These are phyloP conservation scores for Halcyon smyrnensis DNA, from an alignment of 2,797 vertebrate species.

Conservation along the genomic window DNA sequence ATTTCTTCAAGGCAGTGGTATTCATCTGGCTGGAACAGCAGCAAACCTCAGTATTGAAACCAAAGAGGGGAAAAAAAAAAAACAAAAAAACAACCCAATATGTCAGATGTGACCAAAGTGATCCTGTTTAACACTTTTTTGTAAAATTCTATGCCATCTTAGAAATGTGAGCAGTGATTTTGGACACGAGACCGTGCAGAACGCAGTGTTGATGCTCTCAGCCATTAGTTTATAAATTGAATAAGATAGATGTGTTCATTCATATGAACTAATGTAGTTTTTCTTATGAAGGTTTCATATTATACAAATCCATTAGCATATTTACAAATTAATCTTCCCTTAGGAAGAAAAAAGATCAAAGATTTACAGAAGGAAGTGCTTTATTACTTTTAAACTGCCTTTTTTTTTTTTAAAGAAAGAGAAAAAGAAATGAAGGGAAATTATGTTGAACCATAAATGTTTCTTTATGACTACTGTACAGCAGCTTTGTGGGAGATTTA, in stretches of 20 bases:
- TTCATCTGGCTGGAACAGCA: background rate
- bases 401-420: constrained; percentile 48
- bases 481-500: constrained; percentile 73
- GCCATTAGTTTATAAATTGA: constrained; percentile 79
- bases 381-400: constrained; percentile 83
- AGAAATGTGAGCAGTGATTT: constrained; percentile 47
- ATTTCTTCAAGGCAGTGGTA: background rate
- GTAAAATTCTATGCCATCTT: constrained; percentile 29
- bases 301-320: constrained; percentile 85
- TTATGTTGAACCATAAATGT: constrained; percentile 80
- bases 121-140: background rate
- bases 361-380: constrained; percentile 79
- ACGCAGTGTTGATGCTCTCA: constrained; percentile 70
- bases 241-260: constrained; percentile 82
- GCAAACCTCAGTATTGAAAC: background rate
- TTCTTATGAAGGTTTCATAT: constrained; percentile 82
- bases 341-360: constrained; percentile 80
- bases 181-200: constrained; percentile 65
- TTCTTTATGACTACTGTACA: constrained; percentile 78
- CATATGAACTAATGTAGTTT: constrained; percentile 80
- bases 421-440: constrained; percentile 77
- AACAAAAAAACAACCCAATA: too few relatives aligned
- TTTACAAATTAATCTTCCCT: constrained; percentile 86
- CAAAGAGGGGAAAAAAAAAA: background rate
- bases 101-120: background rate